Conservation (phyloP, 1,140 invertebrate species). For the Hirudo medicinalis region DNA sequence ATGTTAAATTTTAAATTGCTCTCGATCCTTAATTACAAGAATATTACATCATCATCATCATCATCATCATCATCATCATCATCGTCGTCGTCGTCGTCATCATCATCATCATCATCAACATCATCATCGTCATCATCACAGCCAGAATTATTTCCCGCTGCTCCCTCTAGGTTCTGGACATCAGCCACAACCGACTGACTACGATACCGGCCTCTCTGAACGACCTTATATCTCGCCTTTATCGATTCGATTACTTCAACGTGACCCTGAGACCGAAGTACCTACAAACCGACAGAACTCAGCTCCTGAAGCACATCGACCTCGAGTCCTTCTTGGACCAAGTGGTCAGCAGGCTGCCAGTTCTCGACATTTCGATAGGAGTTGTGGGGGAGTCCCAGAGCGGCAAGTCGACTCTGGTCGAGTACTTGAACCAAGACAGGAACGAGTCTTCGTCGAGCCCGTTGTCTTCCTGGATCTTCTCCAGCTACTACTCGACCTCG, state of each 20-base stretch:
- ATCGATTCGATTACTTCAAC: slow-evolving; percentile 24
- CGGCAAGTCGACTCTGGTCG: slow-evolving; percentile 23
- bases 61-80: too few species aligned
- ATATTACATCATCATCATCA: too few species aligned
- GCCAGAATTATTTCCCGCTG: not conserved
- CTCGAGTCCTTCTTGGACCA: slow-evolving; percentile 19
- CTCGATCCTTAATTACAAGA: too few species aligned
- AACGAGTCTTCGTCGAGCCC: not conserved
- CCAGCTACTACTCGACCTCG: not conserved
- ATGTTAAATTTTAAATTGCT: too few species aligned
- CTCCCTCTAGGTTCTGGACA: slow-evolving; percentile 16
- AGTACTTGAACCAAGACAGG: slow-evolving; percentile 18
- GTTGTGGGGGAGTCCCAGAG: slow-evolving; percentile 22
- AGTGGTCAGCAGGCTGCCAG: not conserved
- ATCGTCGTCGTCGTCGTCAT: not conserved
- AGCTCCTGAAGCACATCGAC: slow-evolving; percentile 18
- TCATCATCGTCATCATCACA: too few species aligned
- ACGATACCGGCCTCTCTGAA: slow-evolving; percentile 18
- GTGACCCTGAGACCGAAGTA: slow-evolving; percentile 19
- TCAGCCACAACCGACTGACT: slow-evolving; percentile 22
- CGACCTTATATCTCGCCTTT: slow-evolving; percentile 21
- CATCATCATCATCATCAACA: not conserved
- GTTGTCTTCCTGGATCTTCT: not conserved
- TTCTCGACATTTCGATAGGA: slow-evolving; percentile 17
- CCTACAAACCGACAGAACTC: slow-evolving; percentile 13